Evolutionary conservation across 92 coral and sea anemone genomes (phyloP).

Genomic region (Meandrina meandrites): DNA sequence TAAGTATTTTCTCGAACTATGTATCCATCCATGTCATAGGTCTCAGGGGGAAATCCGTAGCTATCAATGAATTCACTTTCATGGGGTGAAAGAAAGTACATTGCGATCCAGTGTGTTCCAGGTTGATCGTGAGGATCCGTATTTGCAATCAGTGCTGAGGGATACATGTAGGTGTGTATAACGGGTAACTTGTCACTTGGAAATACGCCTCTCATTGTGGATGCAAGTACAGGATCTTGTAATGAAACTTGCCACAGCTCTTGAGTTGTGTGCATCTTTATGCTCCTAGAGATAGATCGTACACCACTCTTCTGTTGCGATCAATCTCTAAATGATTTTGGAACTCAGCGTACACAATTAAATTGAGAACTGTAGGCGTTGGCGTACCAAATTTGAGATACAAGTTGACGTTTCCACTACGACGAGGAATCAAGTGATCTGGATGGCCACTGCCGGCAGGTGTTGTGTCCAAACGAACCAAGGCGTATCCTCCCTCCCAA

Average conservation of each 20-base stretch:
- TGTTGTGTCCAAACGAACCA: slow-evolving; percentile 25
- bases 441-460: slow-evolving; percentile 47
- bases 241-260: no score
- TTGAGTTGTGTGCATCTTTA: no score
- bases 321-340: slow-evolving; percentile 37
- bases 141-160: slow-evolving; percentile 12
- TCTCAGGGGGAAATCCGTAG: slow-evolving; percentile 37
- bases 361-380: neutral
- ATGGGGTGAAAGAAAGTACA: slow-evolving; percentile 6
- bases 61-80: slow-evolving; percentile 51
- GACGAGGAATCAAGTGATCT: slow-evolving; percentile 10
- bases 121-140: slow-evolving; percentile 40
- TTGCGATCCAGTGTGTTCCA: slow-evolving; percentile 57
- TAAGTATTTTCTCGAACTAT: no score
- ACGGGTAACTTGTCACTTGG: no score
- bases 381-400: neutral
- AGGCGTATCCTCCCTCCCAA: slow-evolving; percentile 38
- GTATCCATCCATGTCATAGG: slow-evolving; percentile 9
- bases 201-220: no score
- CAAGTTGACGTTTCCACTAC: slow-evolving; percentile 34
- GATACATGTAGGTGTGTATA: no score
- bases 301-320: slow-evolving; percentile 10
- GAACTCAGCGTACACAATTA: slow-evolving; percentile 34
- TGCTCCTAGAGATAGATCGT: neutral
- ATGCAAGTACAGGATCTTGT: no score